Conservation (phyloP, 2,888 invertebrate species). For the Cheilosia scutellata region DNA sequence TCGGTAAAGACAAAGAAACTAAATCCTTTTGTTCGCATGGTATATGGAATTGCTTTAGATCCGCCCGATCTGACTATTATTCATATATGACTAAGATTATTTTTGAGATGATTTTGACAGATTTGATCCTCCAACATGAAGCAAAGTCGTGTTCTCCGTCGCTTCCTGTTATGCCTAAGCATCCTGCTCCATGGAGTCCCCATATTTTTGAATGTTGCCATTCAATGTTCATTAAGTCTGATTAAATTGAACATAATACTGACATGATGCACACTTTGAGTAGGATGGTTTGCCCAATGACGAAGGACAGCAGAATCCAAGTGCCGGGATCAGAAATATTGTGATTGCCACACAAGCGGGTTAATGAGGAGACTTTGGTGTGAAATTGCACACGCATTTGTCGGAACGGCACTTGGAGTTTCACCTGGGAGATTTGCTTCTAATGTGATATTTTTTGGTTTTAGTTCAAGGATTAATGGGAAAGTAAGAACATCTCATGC, state of each 20-base stretch:
- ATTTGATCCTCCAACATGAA: slow-evolving; percentile 23
- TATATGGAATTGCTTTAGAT: neutral
- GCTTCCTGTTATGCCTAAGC: neutral
- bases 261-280: slow-evolving; percentile 37
- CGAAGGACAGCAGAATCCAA: slow-evolving; percentile 12
- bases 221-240: slow-evolving; percentile 58
- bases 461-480: neutral
- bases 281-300: slow-evolving; percentile 20
- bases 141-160: neutral
- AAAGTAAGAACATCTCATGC: too few relatives aligned
- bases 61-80: neutral
- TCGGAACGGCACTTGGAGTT: neutral
- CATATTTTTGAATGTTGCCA: slow-evolving; percentile 5
- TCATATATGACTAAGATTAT: slow-evolving; percentile 23
- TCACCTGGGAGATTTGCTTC: slow-evolving; percentile 21
- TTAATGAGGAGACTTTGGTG: slow-evolving; percentile 42
- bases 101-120: slow-evolving; percentile 28
- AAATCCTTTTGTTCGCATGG: neutral
- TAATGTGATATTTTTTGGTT: neutral
- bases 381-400: slow-evolving; percentile 18
- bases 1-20: slow-evolving; percentile 7
- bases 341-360: slow-evolving; percentile 51
- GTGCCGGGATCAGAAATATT: slow-evolving; percentile 19
- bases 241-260: slow-evolving; percentile 51
- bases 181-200: slow-evolving; percentile 1